These are phyloP conservation scores for Drosophila rellima DNA, from an alignment of 2,888 invertebrate genomes.

Conservation along the genomic window DNA sequence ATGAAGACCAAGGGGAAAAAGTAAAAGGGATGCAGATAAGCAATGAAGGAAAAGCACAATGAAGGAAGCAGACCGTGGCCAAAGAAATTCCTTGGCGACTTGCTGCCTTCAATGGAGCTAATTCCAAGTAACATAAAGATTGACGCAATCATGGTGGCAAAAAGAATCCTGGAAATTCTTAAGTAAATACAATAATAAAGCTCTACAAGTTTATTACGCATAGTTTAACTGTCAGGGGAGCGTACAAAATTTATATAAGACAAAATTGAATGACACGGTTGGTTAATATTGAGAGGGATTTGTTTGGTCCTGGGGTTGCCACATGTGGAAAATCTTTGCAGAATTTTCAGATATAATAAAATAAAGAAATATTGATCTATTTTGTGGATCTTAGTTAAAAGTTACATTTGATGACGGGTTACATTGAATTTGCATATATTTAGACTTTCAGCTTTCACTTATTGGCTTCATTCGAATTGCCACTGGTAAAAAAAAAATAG, in stretches of 20 bases:
- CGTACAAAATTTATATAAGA: neutral
- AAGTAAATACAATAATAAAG: slow-evolving; percentile 1
- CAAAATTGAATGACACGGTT: neutral
- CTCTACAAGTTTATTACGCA: slow-evolving; percentile 9
- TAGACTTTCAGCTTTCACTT: too few species aligned
- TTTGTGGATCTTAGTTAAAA: neutral
- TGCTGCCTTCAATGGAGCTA: slow-evolving; percentile 12
- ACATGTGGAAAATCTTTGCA: neutral
- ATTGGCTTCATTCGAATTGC: too few species aligned
- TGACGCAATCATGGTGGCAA: slow-evolving; percentile 11
- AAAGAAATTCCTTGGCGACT: slow-evolving; percentile 15
- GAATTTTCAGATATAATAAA: neutral
- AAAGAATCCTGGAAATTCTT: slow-evolving; percentile 7
- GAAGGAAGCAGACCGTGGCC: neutral
- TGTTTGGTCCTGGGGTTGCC: neutral
- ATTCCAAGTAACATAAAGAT: slow-evolving; percentile 14
- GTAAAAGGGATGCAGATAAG: slow-evolving; percentile 26
- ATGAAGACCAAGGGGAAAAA: slow-evolving; percentile 31
- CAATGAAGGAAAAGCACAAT: slow-evolving; percentile 38
- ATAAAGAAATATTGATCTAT: neutral
- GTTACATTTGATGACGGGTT: too few species aligned
- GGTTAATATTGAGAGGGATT: neutral
- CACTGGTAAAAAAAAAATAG: too few species aligned
- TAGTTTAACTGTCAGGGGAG: neutral
- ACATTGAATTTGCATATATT: too few species aligned